Conservation (phyloP, 2,888 invertebrate species). For the Ectemnius cavifrons region DNA sequence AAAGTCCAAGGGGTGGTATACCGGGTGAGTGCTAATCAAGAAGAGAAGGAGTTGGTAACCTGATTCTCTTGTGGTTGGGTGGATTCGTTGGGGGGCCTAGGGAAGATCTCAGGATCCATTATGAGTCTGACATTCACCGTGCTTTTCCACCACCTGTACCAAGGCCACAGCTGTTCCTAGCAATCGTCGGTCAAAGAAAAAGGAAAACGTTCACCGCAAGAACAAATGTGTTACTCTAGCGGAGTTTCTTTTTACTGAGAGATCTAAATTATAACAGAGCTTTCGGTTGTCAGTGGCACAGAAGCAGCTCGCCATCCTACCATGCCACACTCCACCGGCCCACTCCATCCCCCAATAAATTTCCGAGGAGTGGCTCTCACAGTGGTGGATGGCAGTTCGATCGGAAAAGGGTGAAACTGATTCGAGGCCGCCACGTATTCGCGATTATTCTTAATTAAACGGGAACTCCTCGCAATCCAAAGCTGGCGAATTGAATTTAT, state of each 20-base stretch:
- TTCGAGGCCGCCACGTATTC: conserved; percentile 47
- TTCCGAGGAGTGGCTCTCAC: conserved; percentile 43
- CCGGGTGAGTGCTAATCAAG: not conserved
- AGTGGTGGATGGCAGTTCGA: conserved; percentile 34
- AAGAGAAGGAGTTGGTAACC: conserved; percentile 21
- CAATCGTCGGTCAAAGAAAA: conserved; percentile 27
- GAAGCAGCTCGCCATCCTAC: conserved; percentile 20
- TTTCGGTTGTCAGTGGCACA: conserved; percentile 56
- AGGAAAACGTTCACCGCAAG: not conserved
- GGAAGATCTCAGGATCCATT: conserved; percentile 79
- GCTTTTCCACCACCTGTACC: conserved; percentile 85
- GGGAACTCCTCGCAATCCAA: conserved; percentile 50
- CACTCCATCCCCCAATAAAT: conserved; percentile 51
- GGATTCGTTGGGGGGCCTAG: conserved; percentile 53
- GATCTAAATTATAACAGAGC: conserved; percentile 54
- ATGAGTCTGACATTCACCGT: conserved; percentile 83
- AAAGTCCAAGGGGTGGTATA: too few relatives aligned
- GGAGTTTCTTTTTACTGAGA: conserved; percentile 13
- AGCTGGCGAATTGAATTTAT: conserved; percentile 53
- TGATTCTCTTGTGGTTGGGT: conserved; percentile 55
- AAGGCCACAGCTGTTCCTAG: conserved; percentile 83
- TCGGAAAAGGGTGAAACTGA: conserved; percentile 50
- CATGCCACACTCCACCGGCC: too few relatives aligned
- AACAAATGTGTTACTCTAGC: too few relatives aligned
- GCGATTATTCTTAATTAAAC: conserved; percentile 57